A percentile compares a stretch with the other conserved stretches of the same genome.
Conservation (phyloP, 2,113 vertebrate genomes). For the Ictalurus furcatus region DNA sequence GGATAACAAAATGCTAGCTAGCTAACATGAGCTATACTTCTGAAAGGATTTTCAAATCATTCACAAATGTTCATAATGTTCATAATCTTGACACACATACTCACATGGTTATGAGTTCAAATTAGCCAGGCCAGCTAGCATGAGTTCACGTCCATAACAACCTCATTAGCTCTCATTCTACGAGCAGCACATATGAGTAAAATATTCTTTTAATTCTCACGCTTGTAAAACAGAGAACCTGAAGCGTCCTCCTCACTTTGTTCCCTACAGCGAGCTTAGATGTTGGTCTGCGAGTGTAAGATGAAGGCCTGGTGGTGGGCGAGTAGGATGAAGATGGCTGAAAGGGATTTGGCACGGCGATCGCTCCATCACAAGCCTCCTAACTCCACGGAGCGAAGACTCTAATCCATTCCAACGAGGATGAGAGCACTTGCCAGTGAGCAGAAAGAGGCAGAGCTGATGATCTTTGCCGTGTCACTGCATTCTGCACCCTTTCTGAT, state of each 20-base stretch:
- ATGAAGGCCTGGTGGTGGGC: conserved; percentile 24
- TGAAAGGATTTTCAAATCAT: background rate
- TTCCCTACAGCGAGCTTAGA: conserved; percentile 38
- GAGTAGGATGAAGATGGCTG: conserved; percentile 32
- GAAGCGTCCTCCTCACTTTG: background rate
- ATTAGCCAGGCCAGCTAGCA: conserved; percentile 2
- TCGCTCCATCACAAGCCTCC: conserved; percentile 36
- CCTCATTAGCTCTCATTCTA: background rate
- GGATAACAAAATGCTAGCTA: background rate
- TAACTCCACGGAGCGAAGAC: conserved; percentile 44
- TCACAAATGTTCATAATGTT: background rate
- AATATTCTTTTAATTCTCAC: conserved; percentile 18
- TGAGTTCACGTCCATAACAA: conserved; percentile 1
- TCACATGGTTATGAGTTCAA: background rate
- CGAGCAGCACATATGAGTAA: background rate
- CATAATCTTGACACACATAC: background rate
- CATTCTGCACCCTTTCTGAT: conserved; percentile 35
- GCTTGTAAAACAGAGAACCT: background rate
- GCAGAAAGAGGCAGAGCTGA: conserved; percentile 33
- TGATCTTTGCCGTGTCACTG: conserved; percentile 43
- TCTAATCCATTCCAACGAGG: conserved; percentile 47
- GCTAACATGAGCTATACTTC: background rate
- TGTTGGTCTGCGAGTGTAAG: conserved; percentile 31
- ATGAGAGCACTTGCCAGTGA: conserved; percentile 46
- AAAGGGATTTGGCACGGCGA: conserved; percentile 35